Base-by-base conservation (phyloP, 2,113 vertebrate species). In the Erythrocebus patas region DNA sequence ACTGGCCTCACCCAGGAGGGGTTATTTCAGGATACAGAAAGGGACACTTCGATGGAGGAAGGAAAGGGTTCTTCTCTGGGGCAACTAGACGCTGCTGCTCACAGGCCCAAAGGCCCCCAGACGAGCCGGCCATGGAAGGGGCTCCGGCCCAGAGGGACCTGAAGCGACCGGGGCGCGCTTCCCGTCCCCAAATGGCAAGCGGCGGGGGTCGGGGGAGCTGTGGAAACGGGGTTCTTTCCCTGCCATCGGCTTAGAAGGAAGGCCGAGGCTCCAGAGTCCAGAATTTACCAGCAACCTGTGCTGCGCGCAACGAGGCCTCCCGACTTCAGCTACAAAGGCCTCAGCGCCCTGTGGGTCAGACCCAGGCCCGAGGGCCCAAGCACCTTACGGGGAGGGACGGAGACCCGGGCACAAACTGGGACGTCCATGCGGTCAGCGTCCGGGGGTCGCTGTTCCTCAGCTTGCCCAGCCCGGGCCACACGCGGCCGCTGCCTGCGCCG, bases 161-260 rank as follows among this genome's bases (percentile, higher is more conserved):
- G 88, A 75, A 35, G 72, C 52, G 18, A 86, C 35, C 38, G 32
- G 23, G 10, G 40, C 0, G 8, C 43, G 14, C 45, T 97, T 75
- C 35, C 12, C 6, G 32, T 13, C 73, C 50, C 2, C 0, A 27
- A 2, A 64, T 2, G 1, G 35, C 82, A 0, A 32, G 1, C 27
- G 11, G 3, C 2, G 3, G 17, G 3, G 18, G 5, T 64, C 1
- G 3, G 25, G 8, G 38, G 35, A 7, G 18, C 57, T 14, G 30
- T 2, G 66, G 27, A 95, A 78, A 32, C 43, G 17, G 17, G 83
- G 48, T 1, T 25, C 70, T 52, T 50, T 45, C 8, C 30, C 32
- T 0, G 9, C 10, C 5, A 6, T 70, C 13, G 0, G 45, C 57
- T 61, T 78, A 55, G 48, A 27, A 73, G 40, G 23, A 96, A 38